Percentiles rank a stretch among this genome's conserved stretches.
phyloP scores from a whole-genome alignment of 1,140 invertebrate species.

The Lordiphosa clarofinis region DNA sequence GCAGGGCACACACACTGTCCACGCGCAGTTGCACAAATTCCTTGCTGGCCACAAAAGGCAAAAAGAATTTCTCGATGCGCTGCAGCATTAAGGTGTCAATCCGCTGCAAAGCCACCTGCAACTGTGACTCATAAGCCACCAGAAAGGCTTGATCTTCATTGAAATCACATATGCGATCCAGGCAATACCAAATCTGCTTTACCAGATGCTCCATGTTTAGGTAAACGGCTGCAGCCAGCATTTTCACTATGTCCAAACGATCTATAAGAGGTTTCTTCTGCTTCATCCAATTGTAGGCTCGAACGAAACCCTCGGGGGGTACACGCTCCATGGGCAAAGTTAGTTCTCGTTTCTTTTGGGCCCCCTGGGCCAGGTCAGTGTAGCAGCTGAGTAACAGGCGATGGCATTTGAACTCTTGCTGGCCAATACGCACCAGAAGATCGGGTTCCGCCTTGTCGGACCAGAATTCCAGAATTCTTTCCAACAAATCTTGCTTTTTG shows the following conservation, averaged over 20 bases:
- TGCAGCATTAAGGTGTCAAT: conserved; percentile 29
- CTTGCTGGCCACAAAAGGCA: conserved; percentile 23
- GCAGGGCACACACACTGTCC: conserved; percentile 7
- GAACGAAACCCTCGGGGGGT: conserved; percentile 1
- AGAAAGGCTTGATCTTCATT: conserved; percentile 27
- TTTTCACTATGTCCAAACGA: conserved; percentile 5
- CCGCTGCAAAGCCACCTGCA: not conserved
- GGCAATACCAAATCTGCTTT: conserved; percentile 20
- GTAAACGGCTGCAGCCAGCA: conserved; percentile 15
- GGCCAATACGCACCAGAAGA: conserved; percentile 20
- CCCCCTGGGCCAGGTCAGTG: not conserved
- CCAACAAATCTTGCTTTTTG: conserved; percentile 2
- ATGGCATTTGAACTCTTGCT: conserved; percentile 13
- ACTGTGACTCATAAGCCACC: conserved; percentile 4
- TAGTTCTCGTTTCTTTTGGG: conserved; percentile 1
- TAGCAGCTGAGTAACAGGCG: conserved; percentile 24
- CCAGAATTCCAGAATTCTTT: conserved; percentile 13
- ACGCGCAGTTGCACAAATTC: conserved; percentile 22
- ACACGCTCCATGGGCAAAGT: conserved; percentile 17
- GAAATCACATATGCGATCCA: conserved; percentile 10
- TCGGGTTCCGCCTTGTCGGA: not conserved
- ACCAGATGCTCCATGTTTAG: conserved; percentile 11
- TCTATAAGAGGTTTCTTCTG: not conserved
- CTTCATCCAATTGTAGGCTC: conserved; percentile 21
- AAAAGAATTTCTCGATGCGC: conserved; percentile 28